Conservation (phyloP, 2,797 vertebrate species). For the Pantherophis alleghaniensis region DNA sequence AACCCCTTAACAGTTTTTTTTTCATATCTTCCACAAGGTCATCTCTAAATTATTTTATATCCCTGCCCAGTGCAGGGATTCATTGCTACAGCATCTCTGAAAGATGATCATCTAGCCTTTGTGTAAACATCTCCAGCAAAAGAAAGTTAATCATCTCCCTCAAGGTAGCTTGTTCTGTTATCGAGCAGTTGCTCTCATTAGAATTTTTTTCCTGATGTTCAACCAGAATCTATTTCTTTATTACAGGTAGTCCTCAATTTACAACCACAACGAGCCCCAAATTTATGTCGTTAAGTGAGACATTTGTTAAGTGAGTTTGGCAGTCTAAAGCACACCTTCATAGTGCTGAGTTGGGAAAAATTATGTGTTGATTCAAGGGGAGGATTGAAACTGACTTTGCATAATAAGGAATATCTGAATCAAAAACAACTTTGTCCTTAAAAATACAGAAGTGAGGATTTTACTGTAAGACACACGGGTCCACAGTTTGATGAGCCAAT, state of each 20-base stretch:
- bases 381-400: not conserved
- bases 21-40: not conserved
- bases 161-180: not conserved
- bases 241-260: not conserved
- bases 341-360: not conserved
- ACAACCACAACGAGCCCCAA: not conserved
- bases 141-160: not conserved
- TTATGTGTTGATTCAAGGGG: not conserved
- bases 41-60: not conserved
- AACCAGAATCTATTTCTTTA: not conserved
- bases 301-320: not conserved
- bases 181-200: not conserved
- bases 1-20: not conserved
- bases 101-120: not conserved
- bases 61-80: not conserved
- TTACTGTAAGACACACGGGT: not conserved
- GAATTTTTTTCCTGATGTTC: not conserved
- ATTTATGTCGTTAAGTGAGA: not conserved
- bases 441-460: not conserved
- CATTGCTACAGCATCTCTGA: not conserved
- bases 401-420: not conserved
- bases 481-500: not conserved
- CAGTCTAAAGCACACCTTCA: not conserved
- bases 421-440: not conserved
- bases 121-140: not conserved